Percentiles rank a stretch among this genome's conserved stretches.
phyloP scores from a whole-genome alignment of 2,888 invertebrate species.

The Crossocerus cetratus region DNA sequence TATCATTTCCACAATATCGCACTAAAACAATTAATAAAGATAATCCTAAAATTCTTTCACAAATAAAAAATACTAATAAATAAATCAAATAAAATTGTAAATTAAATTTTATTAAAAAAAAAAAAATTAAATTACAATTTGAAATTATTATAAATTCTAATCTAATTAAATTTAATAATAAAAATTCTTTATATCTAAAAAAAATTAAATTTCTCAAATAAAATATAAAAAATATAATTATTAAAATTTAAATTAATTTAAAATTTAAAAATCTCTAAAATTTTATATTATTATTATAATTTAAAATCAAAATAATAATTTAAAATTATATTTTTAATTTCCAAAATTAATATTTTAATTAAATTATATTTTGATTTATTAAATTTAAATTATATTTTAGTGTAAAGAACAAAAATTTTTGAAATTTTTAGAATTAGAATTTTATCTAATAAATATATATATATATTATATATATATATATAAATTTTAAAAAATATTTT shows the following conservation, averaged over 20 bases:
- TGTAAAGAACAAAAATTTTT: not conserved
- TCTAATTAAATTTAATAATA: not conserved
- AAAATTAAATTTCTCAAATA: not conserved
- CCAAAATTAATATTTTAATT: not conserved
- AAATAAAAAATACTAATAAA: constrained; percentile 2
- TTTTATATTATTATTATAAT: not conserved
- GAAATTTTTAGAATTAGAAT: not conserved
- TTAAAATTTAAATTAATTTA: not conserved
- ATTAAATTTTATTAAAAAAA: constrained; percentile 6
- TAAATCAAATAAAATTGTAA: constrained; percentile 31
- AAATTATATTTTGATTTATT: too few relatives aligned
- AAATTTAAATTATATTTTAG: constrained; percentile 33
- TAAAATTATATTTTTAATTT: constrained; percentile 2
- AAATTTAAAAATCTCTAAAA: not conserved
- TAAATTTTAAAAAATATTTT: constrained; percentile 9
- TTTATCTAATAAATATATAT: constrained; percentile 68
- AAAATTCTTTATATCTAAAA: not conserved
- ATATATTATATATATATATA: constrained; percentile 40
- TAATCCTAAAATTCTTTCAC: not conserved
- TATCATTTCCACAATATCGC: constrained; percentile 57
- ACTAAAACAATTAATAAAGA: not conserved
- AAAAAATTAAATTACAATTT: not conserved
- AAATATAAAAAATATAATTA: not conserved
- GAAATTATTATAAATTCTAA: too few relatives aligned
- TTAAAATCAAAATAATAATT: constrained; percentile 4